A percentile compares a stretch with the other conserved stretches of the same genome.
Conservation (phyloP, 2,113 vertebrate species). For the Gallinago paraguaiae region DNA sequence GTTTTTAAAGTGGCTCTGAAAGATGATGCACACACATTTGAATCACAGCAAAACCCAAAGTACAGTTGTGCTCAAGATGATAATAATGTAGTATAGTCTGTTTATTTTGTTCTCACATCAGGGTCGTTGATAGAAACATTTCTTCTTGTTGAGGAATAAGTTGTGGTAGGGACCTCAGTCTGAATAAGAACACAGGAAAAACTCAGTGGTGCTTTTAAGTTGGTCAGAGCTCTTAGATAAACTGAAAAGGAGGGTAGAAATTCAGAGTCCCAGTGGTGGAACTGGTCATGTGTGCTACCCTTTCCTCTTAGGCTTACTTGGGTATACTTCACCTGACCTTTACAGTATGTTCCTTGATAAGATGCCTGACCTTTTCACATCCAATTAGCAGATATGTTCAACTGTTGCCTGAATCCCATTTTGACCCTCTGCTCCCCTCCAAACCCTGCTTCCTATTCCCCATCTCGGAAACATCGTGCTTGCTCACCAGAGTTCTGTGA, state of each 20-base stretch:
- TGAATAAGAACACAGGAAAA: not conserved
- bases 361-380: conserved; percentile 64
- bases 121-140: not conserved
- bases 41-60: not conserved
- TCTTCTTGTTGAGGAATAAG: not conserved
- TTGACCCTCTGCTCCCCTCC: not conserved
- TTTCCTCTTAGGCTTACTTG: not conserved
- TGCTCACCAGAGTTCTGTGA: not conserved
- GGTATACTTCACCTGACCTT: conserved; percentile 22
- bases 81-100: rapidly evolving
- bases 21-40: rapidly evolving
- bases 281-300: not conserved
- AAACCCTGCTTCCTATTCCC: not conserved
- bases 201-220: not conserved
- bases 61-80: rapidly evolving
- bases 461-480: not conserved
- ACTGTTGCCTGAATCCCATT: not conserved
- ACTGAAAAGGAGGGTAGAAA: not conserved
- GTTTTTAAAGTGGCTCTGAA: not conserved
- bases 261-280: not conserved
- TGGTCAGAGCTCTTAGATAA: not conserved
- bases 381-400: not conserved
- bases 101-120: not conserved
- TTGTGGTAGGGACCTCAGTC: not conserved
- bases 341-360: not conserved